Evolutionary conservation across 35 echinoderm and acorn worm genomes (phyloP).

Genomic region (Hemicentrotus pulcherrimus): DNA sequence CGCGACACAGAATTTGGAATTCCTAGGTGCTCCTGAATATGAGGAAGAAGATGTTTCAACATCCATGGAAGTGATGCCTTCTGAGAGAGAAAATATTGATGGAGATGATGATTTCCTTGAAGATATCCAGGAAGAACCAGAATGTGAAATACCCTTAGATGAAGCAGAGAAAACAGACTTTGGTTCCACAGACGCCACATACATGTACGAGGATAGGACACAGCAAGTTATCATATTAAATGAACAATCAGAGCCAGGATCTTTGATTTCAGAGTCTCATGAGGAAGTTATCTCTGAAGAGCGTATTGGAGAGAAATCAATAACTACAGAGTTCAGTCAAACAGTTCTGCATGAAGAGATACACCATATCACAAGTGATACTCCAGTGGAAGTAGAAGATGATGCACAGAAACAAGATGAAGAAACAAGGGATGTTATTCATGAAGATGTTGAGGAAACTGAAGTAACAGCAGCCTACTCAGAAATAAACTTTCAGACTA

Average conservation of each 20-base stretch:
- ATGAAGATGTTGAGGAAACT: neutral
- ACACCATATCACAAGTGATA: neutral
- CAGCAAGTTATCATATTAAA: neutral
- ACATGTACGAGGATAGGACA: neutral
- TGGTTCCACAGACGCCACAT: neutral
- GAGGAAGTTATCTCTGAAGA: constrained; percentile 17
- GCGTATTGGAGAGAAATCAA: neutral
- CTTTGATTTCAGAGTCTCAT: constrained; percentile 2
- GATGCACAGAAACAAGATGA: neutral
- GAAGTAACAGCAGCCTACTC: neutral
- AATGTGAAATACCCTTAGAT: neutral
- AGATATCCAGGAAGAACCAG: constrained; percentile 50
- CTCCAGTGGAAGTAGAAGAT: neutral
- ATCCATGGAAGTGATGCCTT: constrained; percentile 43
- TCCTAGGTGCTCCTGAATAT: neutral
- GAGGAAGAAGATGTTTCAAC: constrained; percentile 43
- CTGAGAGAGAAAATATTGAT: constrained; percentile 13
- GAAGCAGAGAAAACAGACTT: neutral
- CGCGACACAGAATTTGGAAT: constrained; percentile 3
- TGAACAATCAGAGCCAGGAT: neutral
- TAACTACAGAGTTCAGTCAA: neutral
- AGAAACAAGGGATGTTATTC: constrained; percentile 25
- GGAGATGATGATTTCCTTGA: constrained; percentile 39
- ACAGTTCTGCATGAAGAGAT: constrained; percentile 26
- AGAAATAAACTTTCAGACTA: neutral